Base-by-base conservation (phyloP, 2,113 vertebrate genomes). In the Chascanopsetta lugubris region DNA sequence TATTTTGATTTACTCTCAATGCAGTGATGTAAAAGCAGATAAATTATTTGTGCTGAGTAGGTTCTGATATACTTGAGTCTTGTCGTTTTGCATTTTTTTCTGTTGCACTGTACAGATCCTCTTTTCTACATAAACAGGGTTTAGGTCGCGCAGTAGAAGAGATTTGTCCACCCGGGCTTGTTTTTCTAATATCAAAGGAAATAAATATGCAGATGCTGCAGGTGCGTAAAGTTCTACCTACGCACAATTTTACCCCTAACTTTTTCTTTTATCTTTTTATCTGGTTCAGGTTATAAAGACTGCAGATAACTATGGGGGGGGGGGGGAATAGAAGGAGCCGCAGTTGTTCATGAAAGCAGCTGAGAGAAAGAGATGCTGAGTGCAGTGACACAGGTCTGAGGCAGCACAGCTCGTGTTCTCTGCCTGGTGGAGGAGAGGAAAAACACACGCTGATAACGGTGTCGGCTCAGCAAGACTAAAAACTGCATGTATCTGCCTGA, bases 361-460 rank as follows among this genome's bases (percentile, higher is more conserved):
- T 61, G 17, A 67, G 26, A 34, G 42, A 58, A 71, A 72, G 72
- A 45, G 34, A 20, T 50, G 29, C 66, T 46, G 43, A 64, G 45
- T 51, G 53, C 56, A 56, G 0, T 54, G 65, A 48, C 68, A 75
- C 21, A 25, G 63, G 48, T 67, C 30, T 74, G 53, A 61, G 25
- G 64, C 38, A 70, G 68, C 4, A 24, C 21, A 29, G 49, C 57
- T 55, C 69, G 56, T 68, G 62, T 62, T 57, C 49, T 49, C 51
- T 77, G 55, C 57, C 72, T 61, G 69, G 65, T 74, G 64, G 61
- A 77, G 54, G 69, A 79, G 68, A 71, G 69, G 34, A 60, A 67
- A 72, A 61, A 56, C 30, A 65, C 69, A 61, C 60, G 25, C 51
- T 70, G 61, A 68, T 66, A 58, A 75, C 48, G 54, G 65, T 69